phyloP scores from a whole-genome alignment of 2,113 vertebrate genomes.

The Oplegnathus fasciatus region DNA sequence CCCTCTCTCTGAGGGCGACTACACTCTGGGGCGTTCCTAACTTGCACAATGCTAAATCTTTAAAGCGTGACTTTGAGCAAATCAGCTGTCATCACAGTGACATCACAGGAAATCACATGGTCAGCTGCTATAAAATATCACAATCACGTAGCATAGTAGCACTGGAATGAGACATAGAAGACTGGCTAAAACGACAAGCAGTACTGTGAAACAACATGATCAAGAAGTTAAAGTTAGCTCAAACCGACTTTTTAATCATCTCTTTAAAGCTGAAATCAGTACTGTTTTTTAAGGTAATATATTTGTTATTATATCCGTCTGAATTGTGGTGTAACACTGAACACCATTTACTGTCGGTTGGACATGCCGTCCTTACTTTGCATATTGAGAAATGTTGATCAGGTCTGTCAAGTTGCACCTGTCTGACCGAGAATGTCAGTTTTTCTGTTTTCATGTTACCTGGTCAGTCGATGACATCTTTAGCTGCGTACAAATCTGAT shows the following conservation, averaged over 20 bases:
- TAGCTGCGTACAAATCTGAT: neutral
- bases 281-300: neutral
- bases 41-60: conserved; percentile 32
- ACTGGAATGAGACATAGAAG: neutral
- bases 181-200: neutral
- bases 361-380: neutral
- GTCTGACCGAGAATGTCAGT: neutral
- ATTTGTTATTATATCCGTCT: neutral
- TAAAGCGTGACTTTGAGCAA: conserved; percentile 35
- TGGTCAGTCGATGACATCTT: neutral
- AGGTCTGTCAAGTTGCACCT: conserved; percentile 26
- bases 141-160: neutral
- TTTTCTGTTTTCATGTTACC: neutral
- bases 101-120: conserved; percentile 25
- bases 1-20: conserved; percentile 1
- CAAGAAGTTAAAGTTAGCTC: no score
- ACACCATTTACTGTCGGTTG: neutral
- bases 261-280: neutral
- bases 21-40: conserved; percentile 17
- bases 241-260: neutral
- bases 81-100: conserved; percentile 26
- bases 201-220: neutral
- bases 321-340: neutral
- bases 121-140: neutral
- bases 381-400: neutral